Conservation (phyloP, 2,797 vertebrate species). For the Danio choprae region DNA sequence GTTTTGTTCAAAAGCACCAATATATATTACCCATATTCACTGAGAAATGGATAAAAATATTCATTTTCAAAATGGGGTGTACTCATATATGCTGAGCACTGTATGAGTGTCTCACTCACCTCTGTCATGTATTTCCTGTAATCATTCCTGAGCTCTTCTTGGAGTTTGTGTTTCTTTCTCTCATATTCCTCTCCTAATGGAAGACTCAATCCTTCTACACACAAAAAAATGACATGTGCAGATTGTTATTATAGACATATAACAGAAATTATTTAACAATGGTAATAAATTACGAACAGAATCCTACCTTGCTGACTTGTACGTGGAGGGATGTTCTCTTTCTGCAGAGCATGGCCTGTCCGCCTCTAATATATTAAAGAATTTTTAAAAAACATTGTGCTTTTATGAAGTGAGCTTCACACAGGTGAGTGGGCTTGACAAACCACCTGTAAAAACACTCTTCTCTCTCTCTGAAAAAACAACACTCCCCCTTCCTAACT, state of each 20-base stretch:
- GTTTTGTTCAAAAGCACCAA: too few relatives aligned
- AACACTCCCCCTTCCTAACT: too few relatives aligned
- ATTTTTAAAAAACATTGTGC: too few relatives aligned
- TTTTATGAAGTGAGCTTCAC: too few relatives aligned
- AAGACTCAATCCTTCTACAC: constrained; percentile 77
- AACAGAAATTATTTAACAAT: background rate
- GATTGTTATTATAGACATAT: background rate
- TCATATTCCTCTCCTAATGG: constrained; percentile 93
- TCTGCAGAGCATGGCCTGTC: background rate
- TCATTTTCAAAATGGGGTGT: too few relatives aligned
- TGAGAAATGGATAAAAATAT: too few relatives aligned
- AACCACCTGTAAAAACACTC: too few relatives aligned
- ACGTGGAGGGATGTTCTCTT: constrained; percentile 13
- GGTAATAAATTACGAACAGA: background rate
- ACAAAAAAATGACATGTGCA: background rate
- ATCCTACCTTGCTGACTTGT: constrained; percentile 11
- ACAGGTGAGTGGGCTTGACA: too few relatives aligned
- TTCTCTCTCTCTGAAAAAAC: too few relatives aligned
- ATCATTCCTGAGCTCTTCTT: constrained; percentile 90
- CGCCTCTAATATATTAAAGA: constrained; percentile 1
- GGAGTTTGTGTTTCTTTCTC: constrained; percentile 89
- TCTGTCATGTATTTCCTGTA: constrained; percentile 90
- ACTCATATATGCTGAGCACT: too few relatives aligned
- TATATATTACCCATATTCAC: too few relatives aligned
- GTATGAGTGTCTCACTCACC: constrained; percentile 81